Evolutionary conservation across 2,113 vertebrate species (phyloP).

Genomic region (Fregetta grallaria): DNA sequence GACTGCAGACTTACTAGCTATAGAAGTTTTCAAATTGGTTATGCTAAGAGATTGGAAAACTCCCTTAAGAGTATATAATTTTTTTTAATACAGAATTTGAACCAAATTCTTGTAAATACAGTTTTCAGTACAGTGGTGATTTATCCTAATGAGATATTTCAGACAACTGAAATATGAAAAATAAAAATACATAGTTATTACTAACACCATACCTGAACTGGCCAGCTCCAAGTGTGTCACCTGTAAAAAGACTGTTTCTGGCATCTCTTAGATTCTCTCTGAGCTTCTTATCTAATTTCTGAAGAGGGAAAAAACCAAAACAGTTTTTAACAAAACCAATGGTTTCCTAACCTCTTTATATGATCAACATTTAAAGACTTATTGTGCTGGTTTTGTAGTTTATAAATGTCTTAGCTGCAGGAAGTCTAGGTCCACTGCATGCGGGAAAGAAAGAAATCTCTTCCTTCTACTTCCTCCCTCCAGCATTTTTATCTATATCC

Average conservation of each 20-base stretch:
- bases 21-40: not conserved
- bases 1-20: not conserved
- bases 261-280: slow-evolving; percentile 97
- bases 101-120: not conserved
- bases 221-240: slow-evolving; percentile 90
- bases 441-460: not conserved
- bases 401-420: not conserved
- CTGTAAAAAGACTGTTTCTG: slow-evolving; percentile 97
- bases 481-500: not conserved
- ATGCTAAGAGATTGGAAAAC: not conserved
- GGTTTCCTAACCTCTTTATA: not conserved
- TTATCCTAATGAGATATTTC: not conserved
- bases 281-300: slow-evolving; percentile 99
- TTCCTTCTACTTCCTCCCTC: not conserved
- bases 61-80: not conserved
- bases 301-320: not conserved
- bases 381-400: not conserved
- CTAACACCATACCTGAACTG: slow-evolving; percentile 88
- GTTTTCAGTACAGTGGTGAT: not conserved
- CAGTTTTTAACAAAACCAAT: not conserved
- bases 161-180: not conserved
- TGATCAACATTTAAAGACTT: not conserved
- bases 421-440: not conserved
- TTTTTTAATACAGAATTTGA: not conserved
- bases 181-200: not conserved